Evolutionary conservation across 2,888 invertebrate genomes (phyloP), one percentile per base, ranked within the genome.

Genomic region (Lasiommata megera): DNA sequence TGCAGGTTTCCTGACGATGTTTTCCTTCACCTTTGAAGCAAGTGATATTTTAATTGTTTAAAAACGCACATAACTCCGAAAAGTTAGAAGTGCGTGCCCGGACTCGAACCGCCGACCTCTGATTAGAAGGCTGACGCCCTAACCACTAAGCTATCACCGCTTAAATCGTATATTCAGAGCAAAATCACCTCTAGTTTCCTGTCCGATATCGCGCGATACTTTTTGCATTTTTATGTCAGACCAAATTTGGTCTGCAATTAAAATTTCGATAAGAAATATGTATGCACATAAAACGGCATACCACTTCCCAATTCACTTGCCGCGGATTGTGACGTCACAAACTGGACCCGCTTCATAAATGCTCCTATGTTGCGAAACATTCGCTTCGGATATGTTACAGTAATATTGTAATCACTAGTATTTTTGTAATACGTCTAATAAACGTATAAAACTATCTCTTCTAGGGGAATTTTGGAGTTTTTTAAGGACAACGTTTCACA

Each of bases 301-400:
- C 48, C 41, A 56, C 53, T 56, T 53, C 50, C 58, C 47, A 46
- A 56, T 55, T 52, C 41, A 52, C 48, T 40, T 61, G 61, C 60
- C 50, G 58, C 59, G 59, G 67, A 67, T 66, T 65, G 65, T 70
- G 66, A 66, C 61, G 62, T 63, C 61, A 62, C 62, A 60, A 66
- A 66, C 60, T 63, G 60, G 63, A 64, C 66, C 56, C 46, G 61
- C 65, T 70, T 72, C 77, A 83, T 80, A 82, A 76, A 71, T 71
- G 78, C 76, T 76, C 76, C 80, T 80, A 79, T 75, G 74, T 75
- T 80, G 76, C 79, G 79, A 79, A 81, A 84, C 77, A 71, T 73
- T 73, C 66, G 64, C 71, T 65, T 65, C 69, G 70, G 74, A 67
- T 71, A 70, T 73, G 52, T 18, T 52, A 29, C n/a, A 29, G 41